A percentile compares a stretch with the other conserved stretches of the same genome.
phyloP scores from a whole-genome alignment of 1,140 invertebrate species.

The Zelostemma sp. region DNA sequence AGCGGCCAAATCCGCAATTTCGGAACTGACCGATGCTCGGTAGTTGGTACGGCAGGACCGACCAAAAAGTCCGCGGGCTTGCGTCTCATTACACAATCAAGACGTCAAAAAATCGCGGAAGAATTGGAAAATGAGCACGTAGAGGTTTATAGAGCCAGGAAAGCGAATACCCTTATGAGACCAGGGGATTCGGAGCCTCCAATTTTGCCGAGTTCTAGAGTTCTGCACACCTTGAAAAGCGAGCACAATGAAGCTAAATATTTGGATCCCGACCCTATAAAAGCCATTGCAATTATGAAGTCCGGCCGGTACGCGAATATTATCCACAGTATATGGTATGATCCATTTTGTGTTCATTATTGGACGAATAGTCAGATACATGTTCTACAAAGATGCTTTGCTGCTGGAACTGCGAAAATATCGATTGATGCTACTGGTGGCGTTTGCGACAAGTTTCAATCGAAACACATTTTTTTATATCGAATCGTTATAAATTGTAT shows the following conservation, averaged over 20 bases:
- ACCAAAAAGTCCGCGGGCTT: too few relatives aligned
- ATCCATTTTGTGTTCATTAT: constrained; percentile 24
- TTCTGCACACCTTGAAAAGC: constrained; percentile 15
- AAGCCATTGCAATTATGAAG: constrained; percentile 22
- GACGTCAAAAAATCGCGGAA: neutral
- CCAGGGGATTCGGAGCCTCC: constrained; percentile 20
- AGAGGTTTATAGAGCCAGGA: constrained; percentile 3
- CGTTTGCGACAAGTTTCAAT: constrained; percentile 13
- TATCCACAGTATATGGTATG: constrained; percentile 15
- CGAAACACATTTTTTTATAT: constrained; percentile 6
- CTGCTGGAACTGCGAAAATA: constrained; percentile 1
- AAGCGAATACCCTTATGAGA: constrained; percentile 17
- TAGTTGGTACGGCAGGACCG: too few relatives aligned
- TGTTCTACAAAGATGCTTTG: constrained; percentile 12
- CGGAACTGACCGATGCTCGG: too few relatives aligned
- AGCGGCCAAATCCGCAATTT: too few relatives aligned
- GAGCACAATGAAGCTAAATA: constrained; percentile 9
- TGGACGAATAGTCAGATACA: constrained; percentile 23
- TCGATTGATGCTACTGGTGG: constrained; percentile 21
- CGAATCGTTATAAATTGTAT: neutral
- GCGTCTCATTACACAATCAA: too few relatives aligned
- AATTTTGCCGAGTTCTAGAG: constrained; percentile 6
- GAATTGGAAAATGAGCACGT: neutral
- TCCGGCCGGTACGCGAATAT: neutral
- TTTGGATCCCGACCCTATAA: constrained; percentile 25